Percentiles rank a stretch among this genome's conserved stretches.
Evolutionary conservation across 2,113 vertebrate genomes (phyloP).

Genomic region (Trochalopteron elliotii): DNA sequence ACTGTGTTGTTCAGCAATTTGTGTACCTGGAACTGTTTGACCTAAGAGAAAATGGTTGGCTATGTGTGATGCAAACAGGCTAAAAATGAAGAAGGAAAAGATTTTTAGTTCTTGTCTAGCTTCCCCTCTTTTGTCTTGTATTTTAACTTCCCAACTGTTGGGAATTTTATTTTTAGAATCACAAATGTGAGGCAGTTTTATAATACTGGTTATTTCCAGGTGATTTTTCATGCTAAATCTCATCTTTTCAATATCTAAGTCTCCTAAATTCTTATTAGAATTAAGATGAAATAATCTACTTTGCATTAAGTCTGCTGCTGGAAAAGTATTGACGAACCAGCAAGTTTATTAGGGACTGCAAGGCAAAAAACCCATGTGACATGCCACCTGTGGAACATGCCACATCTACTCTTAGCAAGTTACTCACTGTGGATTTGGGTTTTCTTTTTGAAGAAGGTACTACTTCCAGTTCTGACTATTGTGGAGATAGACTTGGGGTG

Average conservation of each 20-base stretch:
- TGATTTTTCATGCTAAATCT: not conserved
- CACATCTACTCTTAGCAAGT: not conserved
- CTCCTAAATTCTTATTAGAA: not conserved
- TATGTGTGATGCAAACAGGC: rapidly evolving
- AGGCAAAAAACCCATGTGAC: rapidly evolving
- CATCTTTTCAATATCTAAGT: not conserved
- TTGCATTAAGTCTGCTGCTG: not conserved
- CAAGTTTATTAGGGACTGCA: not conserved
- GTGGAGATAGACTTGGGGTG: not conserved
- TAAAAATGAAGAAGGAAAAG: not conserved
- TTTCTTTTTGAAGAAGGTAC: not conserved
- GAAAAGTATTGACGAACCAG: not conserved
- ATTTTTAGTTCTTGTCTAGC: not conserved
- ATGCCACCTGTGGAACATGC: not conserved
- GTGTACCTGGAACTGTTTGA: not conserved
- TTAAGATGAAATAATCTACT: not conserved
- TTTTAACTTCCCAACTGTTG: not conserved
- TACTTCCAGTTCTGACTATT: not conserved
- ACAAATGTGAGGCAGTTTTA: not conserved
- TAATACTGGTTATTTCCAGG: not conserved
- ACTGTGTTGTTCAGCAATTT: not conserved
- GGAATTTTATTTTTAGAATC: not conserved
- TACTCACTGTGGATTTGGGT: not conserved
- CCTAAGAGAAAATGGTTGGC: not conserved
- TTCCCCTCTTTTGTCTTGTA: not conserved